A percentile compares a stretch with the other conserved stretches of the same genome.
phyloP scores from a whole-genome alignment of 2,797 vertebrate species.

The Luscinia megarhynchos region DNA sequence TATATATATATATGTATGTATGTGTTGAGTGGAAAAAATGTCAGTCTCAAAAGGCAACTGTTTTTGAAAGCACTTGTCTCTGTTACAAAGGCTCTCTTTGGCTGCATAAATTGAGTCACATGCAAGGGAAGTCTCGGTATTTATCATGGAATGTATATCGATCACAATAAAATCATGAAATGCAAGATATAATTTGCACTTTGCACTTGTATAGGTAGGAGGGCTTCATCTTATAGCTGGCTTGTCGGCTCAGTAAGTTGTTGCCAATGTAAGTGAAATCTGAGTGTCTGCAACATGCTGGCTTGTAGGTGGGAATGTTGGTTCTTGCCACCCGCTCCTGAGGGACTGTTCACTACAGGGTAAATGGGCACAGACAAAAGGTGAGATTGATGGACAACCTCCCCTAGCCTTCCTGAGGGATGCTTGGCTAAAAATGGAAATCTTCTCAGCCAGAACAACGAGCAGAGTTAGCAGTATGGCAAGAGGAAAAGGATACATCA shows the following conservation, averaged over 20 bases:
- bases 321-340: neutral
- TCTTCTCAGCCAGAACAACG: neutral
- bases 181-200: neutral
- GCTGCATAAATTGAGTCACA: neutral
- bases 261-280: neutral
- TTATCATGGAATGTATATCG: neutral
- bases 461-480: neutral
- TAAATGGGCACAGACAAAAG: neutral
- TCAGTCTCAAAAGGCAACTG: neutral
- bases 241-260: neutral
- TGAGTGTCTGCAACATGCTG: neutral
- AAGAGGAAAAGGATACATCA: neutral
- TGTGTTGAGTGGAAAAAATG: neutral
- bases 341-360: neutral
- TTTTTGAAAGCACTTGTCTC: neutral
- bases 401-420: fast-evolving
- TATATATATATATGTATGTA: neutral
- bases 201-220: neutral
- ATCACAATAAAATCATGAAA: conserved; percentile 4
- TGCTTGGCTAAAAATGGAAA: neutral
- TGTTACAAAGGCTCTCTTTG: neutral
- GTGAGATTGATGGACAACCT: neutral
- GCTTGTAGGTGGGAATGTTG: neutral
- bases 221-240: neutral
- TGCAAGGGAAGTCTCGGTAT: neutral